phyloP scores from a whole-genome alignment of 2,797 vertebrate species.

The Scomberomorus guttatus region DNA sequence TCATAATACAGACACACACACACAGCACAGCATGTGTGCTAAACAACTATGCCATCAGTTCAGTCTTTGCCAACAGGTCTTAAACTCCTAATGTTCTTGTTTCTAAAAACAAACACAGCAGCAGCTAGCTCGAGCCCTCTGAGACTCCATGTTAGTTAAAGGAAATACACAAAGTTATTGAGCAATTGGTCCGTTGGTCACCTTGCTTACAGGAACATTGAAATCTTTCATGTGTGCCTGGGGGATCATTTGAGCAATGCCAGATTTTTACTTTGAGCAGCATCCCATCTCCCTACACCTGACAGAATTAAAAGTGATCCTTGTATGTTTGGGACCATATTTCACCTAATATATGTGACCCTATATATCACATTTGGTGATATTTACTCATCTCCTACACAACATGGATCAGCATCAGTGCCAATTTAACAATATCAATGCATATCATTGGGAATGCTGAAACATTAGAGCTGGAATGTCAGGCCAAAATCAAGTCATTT shows the following conservation, averaged over 20 bases:
- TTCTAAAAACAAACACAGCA: conserved; percentile 51
- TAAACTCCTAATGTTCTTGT: conserved; percentile 45
- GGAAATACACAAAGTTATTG: conserved; percentile 12
- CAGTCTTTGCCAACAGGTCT: conserved; percentile 46
- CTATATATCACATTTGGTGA: neutral
- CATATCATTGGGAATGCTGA: neutral
- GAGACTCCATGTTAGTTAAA: conserved; percentile 33
- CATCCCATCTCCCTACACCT: neutral
- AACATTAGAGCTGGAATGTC: neutral
- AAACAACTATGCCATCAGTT: conserved; percentile 51
- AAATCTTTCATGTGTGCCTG: neutral
- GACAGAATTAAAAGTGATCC: neutral
- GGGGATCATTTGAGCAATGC: neutral
- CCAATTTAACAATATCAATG: too few species aligned
- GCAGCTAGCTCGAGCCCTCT: conserved; percentile 18
- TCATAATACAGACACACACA: conserved; percentile 47
- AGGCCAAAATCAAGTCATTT: too few species aligned
- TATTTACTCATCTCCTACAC: neutral
- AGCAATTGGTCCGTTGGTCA: conserved; percentile 7
- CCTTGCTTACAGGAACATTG: conserved; percentile 9
- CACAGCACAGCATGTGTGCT: conserved; percentile 38
- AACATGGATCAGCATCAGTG: neutral
- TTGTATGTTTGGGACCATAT: neutral
- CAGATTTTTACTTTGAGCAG: neutral
- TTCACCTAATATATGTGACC: neutral